A percentile compares a stretch with the other conserved stretches of the same genome.
Conservation (phyloP, 2,888 invertebrate genomes). For the Saturnia pavonia region DNA sequence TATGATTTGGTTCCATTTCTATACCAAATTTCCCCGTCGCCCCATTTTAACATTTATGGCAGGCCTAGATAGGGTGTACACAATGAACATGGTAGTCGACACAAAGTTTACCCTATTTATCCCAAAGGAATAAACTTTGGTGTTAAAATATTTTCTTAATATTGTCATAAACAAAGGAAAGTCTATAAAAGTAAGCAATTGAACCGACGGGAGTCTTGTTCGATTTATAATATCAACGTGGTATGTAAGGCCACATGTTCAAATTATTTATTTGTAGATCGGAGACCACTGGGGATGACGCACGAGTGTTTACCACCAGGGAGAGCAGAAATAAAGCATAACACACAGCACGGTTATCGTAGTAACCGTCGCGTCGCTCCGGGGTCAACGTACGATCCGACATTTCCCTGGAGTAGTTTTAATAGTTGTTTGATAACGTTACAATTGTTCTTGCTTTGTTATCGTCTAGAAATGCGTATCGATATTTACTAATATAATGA, state of each 20-base stretch:
- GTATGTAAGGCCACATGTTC: constrained; percentile 49
- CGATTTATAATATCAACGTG: constrained; percentile 37
- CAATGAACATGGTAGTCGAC: not conserved
- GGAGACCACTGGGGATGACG: constrained; percentile 69
- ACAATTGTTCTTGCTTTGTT: constrained; percentile 58
- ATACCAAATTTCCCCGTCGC: too few species aligned
- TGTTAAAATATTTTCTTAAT: not conserved
- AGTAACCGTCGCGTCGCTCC: constrained; percentile 56
- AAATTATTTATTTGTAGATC: constrained; percentile 68
- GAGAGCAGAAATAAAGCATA: constrained; percentile 72
- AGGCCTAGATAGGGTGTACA: not conserved
- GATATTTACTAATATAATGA: constrained; percentile 29
- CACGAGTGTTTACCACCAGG: constrained; percentile 74
- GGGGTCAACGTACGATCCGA: constrained; percentile 65
- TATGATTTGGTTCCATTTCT: too few species aligned
- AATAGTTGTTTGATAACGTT: constrained; percentile 53
- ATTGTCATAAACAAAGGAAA: constrained; percentile 18
- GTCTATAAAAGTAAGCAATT: constrained; percentile 10
- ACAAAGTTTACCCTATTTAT: not conserved
- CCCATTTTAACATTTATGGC: too few species aligned
- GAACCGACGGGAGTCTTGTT: constrained; percentile 31
- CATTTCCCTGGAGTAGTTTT: constrained; percentile 51
- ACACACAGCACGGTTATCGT: constrained; percentile 66
- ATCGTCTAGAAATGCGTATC: constrained; percentile 44
- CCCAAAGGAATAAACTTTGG: not conserved